Base-by-base conservation (phyloP, 2,888 invertebrate genomes). In the Marronus borbonicus region DNA sequence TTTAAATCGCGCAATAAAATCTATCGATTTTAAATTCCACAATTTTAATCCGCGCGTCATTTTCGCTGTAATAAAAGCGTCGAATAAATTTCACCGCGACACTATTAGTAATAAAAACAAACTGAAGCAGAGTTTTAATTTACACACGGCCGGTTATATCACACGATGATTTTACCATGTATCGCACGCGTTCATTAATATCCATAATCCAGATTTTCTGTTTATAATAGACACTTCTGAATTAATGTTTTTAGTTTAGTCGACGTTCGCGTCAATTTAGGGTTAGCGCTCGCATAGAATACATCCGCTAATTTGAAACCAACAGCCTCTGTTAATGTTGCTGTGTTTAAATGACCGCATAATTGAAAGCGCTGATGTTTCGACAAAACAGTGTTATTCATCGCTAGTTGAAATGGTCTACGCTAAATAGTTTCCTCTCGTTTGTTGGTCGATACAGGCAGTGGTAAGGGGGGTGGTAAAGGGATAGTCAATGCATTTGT, bases 291-390 rank as follows among this genome's bases (percentile, higher is more conserved):
- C 60, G 72, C 49, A 60, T n/a, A 60, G 72, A 60, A 62, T 60
- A 44, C 24, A 44, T 74, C 39, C 60, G 72, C 60, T 74, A 74
- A 74, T 74, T 74, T 49, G 72, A 24, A 74, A 74, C 60, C 60
- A 74, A 74, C 72, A 60, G 28, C 60, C 72, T 62, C 72, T 74
- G 62, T 74, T 74, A 60, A 74, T 74, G 62, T 74, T 74, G 60
- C 60, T 49, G 44, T 74, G 72, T 74, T 60, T 60, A 74, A 74
- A 74, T 74, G 72, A 74, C 72, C 72, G 39, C 72, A 74, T 74
- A 74, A 74, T 74, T 74, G 72, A 74, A 74, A 62, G 72, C 72
- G 72, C 60, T 74, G 72, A 74, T 74, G 58, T 60, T 74, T 74
- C 60, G 72, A 44, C 72, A 74, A 74, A 74, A 74, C 72, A 74